These are phyloP conservation scores for Drosophila nikananu DNA, from an alignment of 1,140 invertebrate genomes.

Conservation along the genomic window DNA sequence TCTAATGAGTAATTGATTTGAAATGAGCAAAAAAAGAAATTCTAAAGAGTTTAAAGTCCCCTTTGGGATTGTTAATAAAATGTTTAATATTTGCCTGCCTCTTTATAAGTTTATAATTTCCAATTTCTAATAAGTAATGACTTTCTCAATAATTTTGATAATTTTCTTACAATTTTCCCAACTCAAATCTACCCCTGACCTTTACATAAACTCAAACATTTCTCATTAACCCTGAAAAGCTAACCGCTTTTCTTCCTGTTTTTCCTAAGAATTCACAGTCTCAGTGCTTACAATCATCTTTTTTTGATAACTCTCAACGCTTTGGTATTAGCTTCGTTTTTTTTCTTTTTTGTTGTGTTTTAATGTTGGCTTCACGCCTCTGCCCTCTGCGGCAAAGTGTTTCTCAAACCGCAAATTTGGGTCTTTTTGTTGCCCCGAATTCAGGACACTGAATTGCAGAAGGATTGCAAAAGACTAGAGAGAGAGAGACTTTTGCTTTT, in stretches of 20 bases:
- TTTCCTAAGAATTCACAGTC: background rate
- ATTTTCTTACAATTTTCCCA: background rate
- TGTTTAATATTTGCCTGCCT: too few relatives aligned
- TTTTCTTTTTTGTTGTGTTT: too few relatives aligned
- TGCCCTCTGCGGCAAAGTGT: slow-evolving; percentile 14
- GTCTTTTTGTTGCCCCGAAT: slow-evolving; percentile 11
- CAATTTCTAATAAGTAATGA: background rate
- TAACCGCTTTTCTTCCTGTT: background rate
- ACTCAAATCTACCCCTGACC: background rate
- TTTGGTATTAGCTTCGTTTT: background rate
- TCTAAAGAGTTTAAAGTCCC: background rate
- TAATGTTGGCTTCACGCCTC: slow-evolving; percentile 9
- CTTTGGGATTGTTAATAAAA: background rate
- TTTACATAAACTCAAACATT: background rate
- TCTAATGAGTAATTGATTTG: too few relatives aligned
- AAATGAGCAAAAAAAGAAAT: too few relatives aligned
- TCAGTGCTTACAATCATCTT: background rate
- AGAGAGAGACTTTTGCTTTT: background rate
- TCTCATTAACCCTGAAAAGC: slow-evolving; percentile 1
- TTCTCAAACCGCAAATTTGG: slow-evolving; percentile 16
- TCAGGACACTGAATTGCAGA: slow-evolving; percentile 1
- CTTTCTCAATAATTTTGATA: background rate
- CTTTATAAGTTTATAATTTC: background rate
- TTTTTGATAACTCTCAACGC: slow-evolving; percentile 5
- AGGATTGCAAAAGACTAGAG: slow-evolving; percentile 1